phyloP scores from a whole-genome alignment of 1,140 invertebrate genomes.

The Pogonus chalceus region DNA sequence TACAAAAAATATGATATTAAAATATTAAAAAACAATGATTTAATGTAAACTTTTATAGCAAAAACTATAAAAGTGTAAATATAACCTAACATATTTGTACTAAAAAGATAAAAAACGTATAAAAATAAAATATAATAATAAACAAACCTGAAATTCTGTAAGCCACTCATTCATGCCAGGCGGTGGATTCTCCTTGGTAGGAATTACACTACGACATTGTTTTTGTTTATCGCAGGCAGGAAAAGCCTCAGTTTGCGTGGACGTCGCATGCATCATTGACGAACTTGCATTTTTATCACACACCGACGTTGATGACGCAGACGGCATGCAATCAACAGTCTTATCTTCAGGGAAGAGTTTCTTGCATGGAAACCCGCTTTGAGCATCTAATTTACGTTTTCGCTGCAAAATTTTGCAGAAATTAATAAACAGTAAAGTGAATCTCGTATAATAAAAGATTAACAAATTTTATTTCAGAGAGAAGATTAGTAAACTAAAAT shows the following conservation, averaged over 20 bases:
- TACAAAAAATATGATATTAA: neutral
- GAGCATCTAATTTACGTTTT: constrained; percentile 36
- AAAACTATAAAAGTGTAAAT: too few relatives aligned
- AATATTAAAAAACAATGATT: neutral
- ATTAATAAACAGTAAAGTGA: neutral
- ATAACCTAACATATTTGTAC: too few relatives aligned
- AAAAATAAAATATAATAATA: constrained; percentile 10
- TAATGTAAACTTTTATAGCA: too few relatives aligned
- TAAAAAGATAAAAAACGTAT: too few relatives aligned
- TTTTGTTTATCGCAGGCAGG: constrained; percentile 35
- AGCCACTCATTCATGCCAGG: constrained; percentile 68
- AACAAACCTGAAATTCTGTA: constrained; percentile 58
- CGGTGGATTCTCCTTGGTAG: constrained; percentile 71
- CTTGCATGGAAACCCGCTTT: constrained; percentile 37
- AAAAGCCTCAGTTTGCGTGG: constrained; percentile 18
- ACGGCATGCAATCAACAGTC: neutral
- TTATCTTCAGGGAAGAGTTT: constrained; percentile 29
- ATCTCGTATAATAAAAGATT: neutral
- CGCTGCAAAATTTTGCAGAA: constrained; percentile 23
- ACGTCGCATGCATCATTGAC: constrained; percentile 14
- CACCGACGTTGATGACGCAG: neutral
- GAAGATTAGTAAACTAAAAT: constrained; percentile 27
- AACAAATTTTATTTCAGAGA: constrained; percentile 24
- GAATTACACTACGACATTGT: constrained; percentile 47
- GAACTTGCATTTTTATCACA: constrained; percentile 10